phyloP scores from a whole-genome alignment of 2,888 invertebrate species.

The Creontiades dilutus region DNA sequence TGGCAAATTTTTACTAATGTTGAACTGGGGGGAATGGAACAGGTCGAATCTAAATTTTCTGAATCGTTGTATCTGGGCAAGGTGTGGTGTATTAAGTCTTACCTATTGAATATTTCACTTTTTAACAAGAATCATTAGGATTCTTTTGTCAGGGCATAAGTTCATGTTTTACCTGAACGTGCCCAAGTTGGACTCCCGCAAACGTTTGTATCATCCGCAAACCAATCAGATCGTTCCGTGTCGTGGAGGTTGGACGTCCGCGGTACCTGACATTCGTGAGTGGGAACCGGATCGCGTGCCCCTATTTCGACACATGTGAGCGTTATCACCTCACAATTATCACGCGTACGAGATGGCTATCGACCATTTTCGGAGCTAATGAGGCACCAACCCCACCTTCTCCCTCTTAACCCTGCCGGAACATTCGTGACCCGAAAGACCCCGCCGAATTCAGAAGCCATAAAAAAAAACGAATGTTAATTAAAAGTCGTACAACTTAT shows the following conservation, averaged over 20 bases:
- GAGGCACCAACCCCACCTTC: neutral
- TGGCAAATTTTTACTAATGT: too few relatives aligned
- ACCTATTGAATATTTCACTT: too few relatives aligned
- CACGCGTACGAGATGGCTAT: slow-evolving; percentile 36
- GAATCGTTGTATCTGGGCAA: too few relatives aligned
- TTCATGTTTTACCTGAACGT: too few relatives aligned
- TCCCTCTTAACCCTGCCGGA: neutral
- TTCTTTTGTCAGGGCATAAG: too few relatives aligned
- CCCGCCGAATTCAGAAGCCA: neutral
- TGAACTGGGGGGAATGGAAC: too few relatives aligned
- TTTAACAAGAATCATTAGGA: too few relatives aligned
- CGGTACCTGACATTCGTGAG: slow-evolving; percentile 18
- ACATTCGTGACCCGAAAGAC: slow-evolving; percentile 23
- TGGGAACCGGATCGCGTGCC: slow-evolving; percentile 17
- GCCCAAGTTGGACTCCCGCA: too few relatives aligned
- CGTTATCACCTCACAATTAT: slow-evolving; percentile 34
- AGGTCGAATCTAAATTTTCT: too few relatives aligned
- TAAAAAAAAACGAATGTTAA: slow-evolving; percentile 9
- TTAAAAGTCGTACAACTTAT: neutral
- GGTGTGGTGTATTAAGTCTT: too few relatives aligned
- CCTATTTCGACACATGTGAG: slow-evolving; percentile 44
- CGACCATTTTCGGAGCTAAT: slow-evolving; percentile 27
- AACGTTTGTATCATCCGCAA: neutral
- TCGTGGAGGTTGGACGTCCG: neutral
- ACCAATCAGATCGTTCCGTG: slow-evolving; percentile 12